Evolutionary conservation across 1,140 invertebrate genomes (phyloP).

Genomic region (Phthorimaea operculella): DNA sequence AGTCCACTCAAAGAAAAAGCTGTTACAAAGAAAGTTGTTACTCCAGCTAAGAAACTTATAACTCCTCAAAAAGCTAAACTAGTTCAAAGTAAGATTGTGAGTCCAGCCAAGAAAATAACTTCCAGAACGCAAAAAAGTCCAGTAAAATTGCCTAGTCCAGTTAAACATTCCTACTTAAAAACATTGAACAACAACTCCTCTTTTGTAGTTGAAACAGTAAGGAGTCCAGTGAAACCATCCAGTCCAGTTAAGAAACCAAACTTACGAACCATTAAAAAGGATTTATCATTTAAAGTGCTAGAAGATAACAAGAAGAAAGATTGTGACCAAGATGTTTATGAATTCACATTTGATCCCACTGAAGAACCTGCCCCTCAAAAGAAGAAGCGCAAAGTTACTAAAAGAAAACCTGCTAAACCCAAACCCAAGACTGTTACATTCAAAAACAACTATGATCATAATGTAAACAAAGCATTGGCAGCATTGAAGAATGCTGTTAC

Average conservation of each 20-base stretch:
- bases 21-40: too few relatives aligned
- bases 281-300: slow-evolving; percentile 35
- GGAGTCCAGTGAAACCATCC: background rate
- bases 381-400: slow-evolving; percentile 36
- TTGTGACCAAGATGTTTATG: slow-evolving; percentile 48
- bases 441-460: slow-evolving; percentile 50
- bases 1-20: too few relatives aligned
- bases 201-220: background rate
- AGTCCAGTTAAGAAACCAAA: background rate
- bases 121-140: too few relatives aligned
- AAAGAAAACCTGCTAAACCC: slow-evolving; percentile 23
- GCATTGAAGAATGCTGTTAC: slow-evolving; percentile 38
- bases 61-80: too few relatives aligned
- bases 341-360: slow-evolving; percentile 57
- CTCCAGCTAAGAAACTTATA: too few relatives aligned
- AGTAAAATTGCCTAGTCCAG: too few relatives aligned
- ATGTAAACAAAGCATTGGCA: slow-evolving; percentile 43
- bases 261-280: slow-evolving; percentile 12
- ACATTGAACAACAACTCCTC: too few relatives aligned
- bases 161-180: too few relatives aligned
- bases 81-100: too few relatives aligned
- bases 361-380: slow-evolving; percentile 52
- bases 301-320: slow-evolving; percentile 36
- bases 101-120: too few relatives aligned
- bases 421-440: slow-evolving; percentile 35